phyloP scores from a whole-genome alignment of 2,797 vertebrate genomes.

The Balearica regulorum region DNA sequence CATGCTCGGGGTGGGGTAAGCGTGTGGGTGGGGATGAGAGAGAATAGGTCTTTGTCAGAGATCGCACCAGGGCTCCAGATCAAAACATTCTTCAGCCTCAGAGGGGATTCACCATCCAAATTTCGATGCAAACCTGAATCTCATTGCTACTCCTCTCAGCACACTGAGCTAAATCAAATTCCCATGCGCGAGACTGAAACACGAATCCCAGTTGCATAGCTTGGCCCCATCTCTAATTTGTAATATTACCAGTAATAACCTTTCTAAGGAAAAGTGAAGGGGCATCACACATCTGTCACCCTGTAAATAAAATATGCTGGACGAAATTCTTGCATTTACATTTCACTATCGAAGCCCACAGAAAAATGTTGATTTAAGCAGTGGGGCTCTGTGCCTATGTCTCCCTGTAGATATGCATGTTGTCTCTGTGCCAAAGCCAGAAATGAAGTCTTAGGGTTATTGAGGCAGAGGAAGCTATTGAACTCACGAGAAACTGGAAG shows the following conservation, averaged over 20 bases:
- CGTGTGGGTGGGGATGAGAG: neutral
- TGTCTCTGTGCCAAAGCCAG: slow-evolving; percentile 12
- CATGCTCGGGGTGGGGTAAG: neutral
- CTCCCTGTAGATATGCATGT: neutral
- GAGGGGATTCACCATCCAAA: slow-evolving; percentile 12
- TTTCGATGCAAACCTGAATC: slow-evolving; percentile 2
- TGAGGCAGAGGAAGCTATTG: neutral
- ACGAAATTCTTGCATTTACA: neutral
- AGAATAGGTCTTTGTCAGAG: slow-evolving; percentile 32
- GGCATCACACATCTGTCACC: neutral
- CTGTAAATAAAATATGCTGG: neutral
- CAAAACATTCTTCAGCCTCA: slow-evolving; percentile 26
- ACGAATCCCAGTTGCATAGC: neutral
- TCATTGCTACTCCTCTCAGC: slow-evolving; percentile 32
- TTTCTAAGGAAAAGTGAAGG: slow-evolving; percentile 17
- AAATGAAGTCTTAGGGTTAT: slow-evolving; percentile 16
- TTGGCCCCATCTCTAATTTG: slow-evolving; percentile 20
- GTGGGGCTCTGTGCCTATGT: neutral
- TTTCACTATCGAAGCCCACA: neutral
- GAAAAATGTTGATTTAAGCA: slow-evolving; percentile 18
- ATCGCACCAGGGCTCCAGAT: neutral
- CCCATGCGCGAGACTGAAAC: neutral
- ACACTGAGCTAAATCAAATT: slow-evolving; percentile 24
- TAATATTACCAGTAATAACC: neutral
- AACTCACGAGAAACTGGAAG: slow-evolving; percentile 37